These are phyloP conservation scores for Ridgeia piscesae DNA, from an alignment of 1,140 invertebrate species.

Conservation along the genomic window DNA sequence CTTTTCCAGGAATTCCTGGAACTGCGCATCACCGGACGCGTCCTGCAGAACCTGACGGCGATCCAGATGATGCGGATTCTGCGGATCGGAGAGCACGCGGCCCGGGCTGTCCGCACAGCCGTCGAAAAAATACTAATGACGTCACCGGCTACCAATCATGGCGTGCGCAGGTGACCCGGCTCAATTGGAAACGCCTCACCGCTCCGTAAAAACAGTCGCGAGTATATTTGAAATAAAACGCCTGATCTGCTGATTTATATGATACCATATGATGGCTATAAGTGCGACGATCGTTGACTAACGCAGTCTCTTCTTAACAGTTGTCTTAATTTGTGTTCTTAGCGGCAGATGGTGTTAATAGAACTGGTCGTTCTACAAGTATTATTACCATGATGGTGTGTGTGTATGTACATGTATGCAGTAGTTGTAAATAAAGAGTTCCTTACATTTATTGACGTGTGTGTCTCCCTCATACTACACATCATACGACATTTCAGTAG, in stretches of 20 bases:
- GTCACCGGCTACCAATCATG: not conserved
- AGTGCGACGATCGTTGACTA: not conserved
- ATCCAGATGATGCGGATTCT: not conserved
- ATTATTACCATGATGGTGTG: not conserved
- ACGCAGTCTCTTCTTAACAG: not conserved
- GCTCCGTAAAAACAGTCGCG: not conserved
- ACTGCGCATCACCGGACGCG: not conserved
- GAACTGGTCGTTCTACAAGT: not conserved
- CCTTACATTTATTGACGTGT: not conserved
- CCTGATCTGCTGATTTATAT: not conserved
- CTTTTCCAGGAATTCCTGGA: not conserved
- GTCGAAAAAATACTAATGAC: not conserved
- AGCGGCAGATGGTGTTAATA: not conserved
- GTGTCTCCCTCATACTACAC: not conserved
- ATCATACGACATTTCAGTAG: not conserved
- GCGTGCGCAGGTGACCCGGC: not conserved
- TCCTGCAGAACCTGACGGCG: not conserved
- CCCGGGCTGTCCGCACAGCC: not conserved
- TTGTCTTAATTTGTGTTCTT: slow-evolving; percentile 1
- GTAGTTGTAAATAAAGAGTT: not conserved
- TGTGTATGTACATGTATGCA: not conserved
- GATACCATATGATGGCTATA: not conserved
- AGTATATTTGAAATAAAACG: not conserved
- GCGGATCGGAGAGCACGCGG: not conserved
- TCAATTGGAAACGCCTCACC: not conserved